Conservation (phyloP, 1,140 invertebrate species). For the Papilio machaon region DNA sequence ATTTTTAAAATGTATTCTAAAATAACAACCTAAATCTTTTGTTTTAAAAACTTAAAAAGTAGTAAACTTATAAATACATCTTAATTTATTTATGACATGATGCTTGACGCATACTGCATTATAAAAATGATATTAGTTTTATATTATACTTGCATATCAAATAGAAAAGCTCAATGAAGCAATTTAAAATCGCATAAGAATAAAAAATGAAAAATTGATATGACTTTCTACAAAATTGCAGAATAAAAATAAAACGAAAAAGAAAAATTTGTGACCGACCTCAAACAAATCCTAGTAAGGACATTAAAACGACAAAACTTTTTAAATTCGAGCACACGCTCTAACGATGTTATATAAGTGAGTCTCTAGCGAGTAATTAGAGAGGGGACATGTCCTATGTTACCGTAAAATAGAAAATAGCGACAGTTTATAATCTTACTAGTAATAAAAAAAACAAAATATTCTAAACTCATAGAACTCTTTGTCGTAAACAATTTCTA, state of each 20-base stretch:
- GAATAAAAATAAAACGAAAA: not conserved
- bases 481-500: not conserved
- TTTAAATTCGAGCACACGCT: conserved; percentile 11
- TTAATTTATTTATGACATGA: too few relatives aligned
- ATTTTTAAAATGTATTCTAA: too few relatives aligned
- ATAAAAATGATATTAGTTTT: not conserved
- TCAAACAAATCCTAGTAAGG: conserved; percentile 4
- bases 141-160: not conserved
- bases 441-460: not conserved
- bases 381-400: conserved; percentile 33
- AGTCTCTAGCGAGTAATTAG: conserved; percentile 28
- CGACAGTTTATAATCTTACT: not conserved
- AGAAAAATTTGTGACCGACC: not conserved
- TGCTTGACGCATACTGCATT: not conserved
- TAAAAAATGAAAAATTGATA: conserved; percentile 8
- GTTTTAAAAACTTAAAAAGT: too few relatives aligned
- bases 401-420: not conserved
- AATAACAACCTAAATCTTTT: too few relatives aligned
- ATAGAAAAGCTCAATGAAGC: not conserved
- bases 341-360: conserved; percentile 18
- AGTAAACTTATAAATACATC: too few relatives aligned
- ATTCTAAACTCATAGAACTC: not conserved
- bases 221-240: conserved; percentile 3
- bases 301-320: conserved; percentile 11
- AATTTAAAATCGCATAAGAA: not conserved